Evolutionary conservation across 2,113 vertebrate genomes (phyloP).

Genomic region (Anoplopoma fimbria): DNA sequence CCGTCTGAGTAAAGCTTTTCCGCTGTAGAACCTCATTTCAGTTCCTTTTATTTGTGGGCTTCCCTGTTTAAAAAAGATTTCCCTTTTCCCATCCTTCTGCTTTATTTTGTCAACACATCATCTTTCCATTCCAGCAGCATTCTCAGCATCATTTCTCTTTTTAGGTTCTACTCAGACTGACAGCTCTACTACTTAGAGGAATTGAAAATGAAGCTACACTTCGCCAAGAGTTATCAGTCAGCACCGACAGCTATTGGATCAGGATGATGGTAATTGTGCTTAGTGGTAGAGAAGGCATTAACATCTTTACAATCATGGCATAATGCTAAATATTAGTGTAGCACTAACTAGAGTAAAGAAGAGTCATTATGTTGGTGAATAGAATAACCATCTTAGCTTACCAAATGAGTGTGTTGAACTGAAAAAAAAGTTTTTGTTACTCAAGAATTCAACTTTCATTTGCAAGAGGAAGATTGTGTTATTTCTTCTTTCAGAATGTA

Average conservation of each 20-base stretch:
- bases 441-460: no score
- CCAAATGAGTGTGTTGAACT: not conserved
- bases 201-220: not conserved
- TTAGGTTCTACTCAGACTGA: not conserved
- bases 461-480: no score
- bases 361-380: not conserved
- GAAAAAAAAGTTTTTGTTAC: not conserved
- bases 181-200: not conserved
- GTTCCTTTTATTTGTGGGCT: conserved; percentile 15
- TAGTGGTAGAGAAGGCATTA: not conserved
- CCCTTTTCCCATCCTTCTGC: not conserved
- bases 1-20: not conserved
- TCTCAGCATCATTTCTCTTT: not conserved
- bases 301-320: not conserved
- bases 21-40: not conserved
- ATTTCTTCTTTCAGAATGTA: no score
- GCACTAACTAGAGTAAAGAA: no score
- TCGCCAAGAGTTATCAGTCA: not conserved
- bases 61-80: not conserved
- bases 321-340: not conserved
- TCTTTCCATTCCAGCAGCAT: not conserved
- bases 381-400: no score
- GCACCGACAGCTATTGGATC: not conserved
- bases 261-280: no score
- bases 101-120: not conserved